Percentiles rank a stretch among this genome's conserved stretches.
Conservation (phyloP, 1,140 invertebrate species). For the Trachymyrmex septentrionalis region DNA sequence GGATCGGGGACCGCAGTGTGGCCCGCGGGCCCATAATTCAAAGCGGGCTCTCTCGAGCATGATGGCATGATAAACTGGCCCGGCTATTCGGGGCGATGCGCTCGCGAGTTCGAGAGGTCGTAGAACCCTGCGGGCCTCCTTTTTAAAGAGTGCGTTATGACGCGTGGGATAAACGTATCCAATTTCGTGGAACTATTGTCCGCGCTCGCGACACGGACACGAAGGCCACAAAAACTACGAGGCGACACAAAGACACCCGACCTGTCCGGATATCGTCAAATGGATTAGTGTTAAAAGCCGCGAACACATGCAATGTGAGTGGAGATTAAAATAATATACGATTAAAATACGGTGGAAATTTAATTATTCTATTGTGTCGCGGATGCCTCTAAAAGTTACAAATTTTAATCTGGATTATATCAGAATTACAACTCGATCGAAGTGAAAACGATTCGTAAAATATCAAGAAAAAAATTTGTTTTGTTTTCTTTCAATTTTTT, state of each 20-base stretch:
- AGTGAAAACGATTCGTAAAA: neutral
- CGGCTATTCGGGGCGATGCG: constrained; percentile 64
- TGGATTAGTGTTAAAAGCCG: constrained; percentile 41
- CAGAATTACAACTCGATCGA: neutral
- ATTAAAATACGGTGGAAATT: constrained; percentile 34
- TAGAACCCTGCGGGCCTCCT: constrained; percentile 62
- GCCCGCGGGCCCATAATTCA: constrained; percentile 56
- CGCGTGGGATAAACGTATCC: constrained; percentile 71
- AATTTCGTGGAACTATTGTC: constrained; percentile 72
- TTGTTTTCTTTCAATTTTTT: no score
- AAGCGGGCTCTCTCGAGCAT: constrained; percentile 18
- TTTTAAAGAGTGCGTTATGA: constrained; percentile 50
- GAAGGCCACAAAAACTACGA: constrained; percentile 16
- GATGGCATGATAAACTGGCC: constrained; percentile 73
- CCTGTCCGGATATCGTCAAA: constrained; percentile 55
- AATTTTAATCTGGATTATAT: neutral
- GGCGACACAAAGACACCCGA: constrained; percentile 41
- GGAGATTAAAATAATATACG: constrained; percentile 33
- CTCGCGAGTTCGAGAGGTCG: constrained; percentile 65
- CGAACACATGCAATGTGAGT: neutral
- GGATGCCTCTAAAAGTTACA: neutral
- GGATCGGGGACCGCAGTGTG: neutral
- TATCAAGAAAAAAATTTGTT: no score
- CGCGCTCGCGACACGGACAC: constrained; percentile 30
- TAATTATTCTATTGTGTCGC: constrained; percentile 32